phyloP scores from a whole-genome alignment of 1,140 invertebrate species.

The Polypedilum vanderplanki region DNA sequence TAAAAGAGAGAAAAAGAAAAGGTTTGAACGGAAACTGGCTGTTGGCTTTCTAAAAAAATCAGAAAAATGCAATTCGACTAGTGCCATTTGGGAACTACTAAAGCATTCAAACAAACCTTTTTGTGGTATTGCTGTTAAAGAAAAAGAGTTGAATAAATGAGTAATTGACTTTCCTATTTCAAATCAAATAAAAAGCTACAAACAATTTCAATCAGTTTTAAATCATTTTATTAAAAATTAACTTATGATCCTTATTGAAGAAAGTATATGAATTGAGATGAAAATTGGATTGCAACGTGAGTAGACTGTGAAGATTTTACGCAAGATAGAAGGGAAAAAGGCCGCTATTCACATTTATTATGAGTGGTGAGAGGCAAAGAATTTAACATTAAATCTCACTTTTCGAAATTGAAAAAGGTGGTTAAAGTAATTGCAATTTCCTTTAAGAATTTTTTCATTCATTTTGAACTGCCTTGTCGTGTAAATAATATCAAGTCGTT shows the following conservation, averaged over 20 bases:
- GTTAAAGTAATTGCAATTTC: conserved; percentile 12
- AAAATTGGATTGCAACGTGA: conserved; percentile 27
- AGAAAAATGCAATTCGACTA: no score
- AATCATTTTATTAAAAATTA: conserved; percentile 17
- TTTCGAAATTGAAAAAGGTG: conserved; percentile 18
- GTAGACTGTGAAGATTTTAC: neutral
- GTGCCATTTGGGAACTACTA: no score
- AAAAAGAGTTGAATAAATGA: no score
- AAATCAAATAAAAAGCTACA: no score
- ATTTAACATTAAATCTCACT: neutral
- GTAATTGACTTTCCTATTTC: no score
- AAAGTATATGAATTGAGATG: neutral
- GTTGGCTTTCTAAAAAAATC: no score
- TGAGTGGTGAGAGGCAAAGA: neutral
- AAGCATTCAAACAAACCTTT: no score
- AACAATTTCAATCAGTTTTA: neutral
- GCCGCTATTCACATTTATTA: neutral
- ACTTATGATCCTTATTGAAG: neutral
- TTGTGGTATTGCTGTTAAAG: no score
- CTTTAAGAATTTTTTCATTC: neutral
- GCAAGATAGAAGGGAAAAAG: neutral
- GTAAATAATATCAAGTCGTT: conserved; percentile 13
- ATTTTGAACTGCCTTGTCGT: neutral
- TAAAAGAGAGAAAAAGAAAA: no score
- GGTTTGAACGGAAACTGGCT: no score